Base-by-base conservation (phyloP, 2,113 vertebrate genomes). In the Channa argus region DNA sequence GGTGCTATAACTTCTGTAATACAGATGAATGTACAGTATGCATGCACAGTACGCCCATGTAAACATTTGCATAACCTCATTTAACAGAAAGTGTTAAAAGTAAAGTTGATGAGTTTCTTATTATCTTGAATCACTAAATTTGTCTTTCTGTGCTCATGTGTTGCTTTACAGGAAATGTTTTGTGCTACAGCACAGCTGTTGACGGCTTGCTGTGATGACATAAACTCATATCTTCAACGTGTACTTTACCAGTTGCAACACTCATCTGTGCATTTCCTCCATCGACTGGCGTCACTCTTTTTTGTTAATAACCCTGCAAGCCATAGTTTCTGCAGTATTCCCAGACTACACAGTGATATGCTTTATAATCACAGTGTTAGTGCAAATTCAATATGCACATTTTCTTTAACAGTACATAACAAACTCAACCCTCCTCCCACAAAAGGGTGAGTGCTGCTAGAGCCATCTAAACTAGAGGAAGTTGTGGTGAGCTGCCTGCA, bases 401-500 rank as follows among this genome's bases (percentile, higher is more conserved):
- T 68, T 6, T 41, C 39, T 54, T 51, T 24, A 62, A 41, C 39
- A 34, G 52, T 49, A 49, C 6, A 39, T 13, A 43, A 49, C 3
- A 1, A 71, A 77, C 7, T 39, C 41, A 50, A 72, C 45, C 52
- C 44, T 69, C 45, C 71, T 53, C 15, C 73, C 71, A 77, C 69
- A 81, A 24, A 69, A 50, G 72, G 14, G 52, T 44, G 54, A 71
- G n/a, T 15, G 11, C 34, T 78, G 34, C 9, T 45, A 43, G 14
- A 5, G 15, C 5, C 8, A 45, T 75, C 63, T 63, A 10, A 60
- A 46, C 15, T 24, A 46, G 68, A 83, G 84, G 87, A 92, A 84
- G 84, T 77, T 88, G 82, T 33, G 86, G 87, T 52, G 37, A 41
- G 33, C 14, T 47, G 63, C 83, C 78, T 87, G 77, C 49, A 72